These are phyloP conservation scores for Invenusta paracnida DNA, from an alignment of 2,888 invertebrate species.

Conservation along the genomic window DNA sequence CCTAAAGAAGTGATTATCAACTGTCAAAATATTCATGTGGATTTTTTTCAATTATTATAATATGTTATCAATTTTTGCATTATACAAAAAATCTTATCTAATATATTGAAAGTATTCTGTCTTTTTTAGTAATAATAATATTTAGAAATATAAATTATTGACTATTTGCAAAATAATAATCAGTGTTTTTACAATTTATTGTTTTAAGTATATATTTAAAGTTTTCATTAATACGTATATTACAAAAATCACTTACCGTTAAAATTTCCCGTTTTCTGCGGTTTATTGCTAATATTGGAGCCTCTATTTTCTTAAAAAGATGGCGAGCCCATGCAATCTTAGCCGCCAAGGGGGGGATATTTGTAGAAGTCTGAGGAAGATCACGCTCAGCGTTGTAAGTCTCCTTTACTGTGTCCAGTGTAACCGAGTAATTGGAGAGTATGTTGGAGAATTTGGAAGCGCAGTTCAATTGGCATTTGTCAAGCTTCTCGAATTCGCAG, in stretches of 20 bases:
- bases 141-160: too few relatives aligned
- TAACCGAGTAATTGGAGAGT: conserved; percentile 66
- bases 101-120: too few relatives aligned
- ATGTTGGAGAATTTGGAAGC: conserved; percentile 60
- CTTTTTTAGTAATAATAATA: too few relatives aligned
- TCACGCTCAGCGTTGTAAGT: conserved; percentile 80
- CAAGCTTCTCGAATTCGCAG: conserved; percentile 58
- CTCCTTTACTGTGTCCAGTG: conserved; percentile 71
- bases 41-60: too few relatives aligned
- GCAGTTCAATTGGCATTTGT: conserved; percentile 57
- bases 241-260: conserved; percentile 52
- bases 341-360: conserved; percentile 86
- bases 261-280: conserved; percentile 56
- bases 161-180: too few relatives aligned
- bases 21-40: too few relatives aligned
- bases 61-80: too few relatives aligned
- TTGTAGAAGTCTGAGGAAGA: conserved; percentile 79
- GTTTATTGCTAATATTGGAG: conserved; percentile 68
- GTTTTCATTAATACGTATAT: too few relatives aligned
- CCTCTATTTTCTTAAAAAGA: conserved; percentile 74
- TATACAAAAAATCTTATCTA: too few relatives aligned
- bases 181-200: too few relatives aligned
- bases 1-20: too few relatives aligned
- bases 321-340: conserved; percentile 73
- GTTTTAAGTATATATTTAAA: too few relatives aligned